Conservation (phyloP, 2,888 invertebrate species). For the Calameuta pallipes region DNA sequence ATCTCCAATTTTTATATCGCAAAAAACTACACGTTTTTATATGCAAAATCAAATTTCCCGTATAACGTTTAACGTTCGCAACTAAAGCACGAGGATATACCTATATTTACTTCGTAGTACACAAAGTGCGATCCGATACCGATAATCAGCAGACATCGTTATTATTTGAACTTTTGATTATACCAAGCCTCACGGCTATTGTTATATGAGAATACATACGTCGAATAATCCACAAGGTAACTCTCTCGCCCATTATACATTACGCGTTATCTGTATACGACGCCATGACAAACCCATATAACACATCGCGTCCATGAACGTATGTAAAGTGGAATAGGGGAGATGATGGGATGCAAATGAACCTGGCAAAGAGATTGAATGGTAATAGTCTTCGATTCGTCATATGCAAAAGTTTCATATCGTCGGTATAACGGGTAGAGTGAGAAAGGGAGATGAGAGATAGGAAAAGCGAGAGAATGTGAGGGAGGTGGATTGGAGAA, state of each 20-base stretch:
- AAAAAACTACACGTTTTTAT: not conserved
- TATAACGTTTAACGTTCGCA: not conserved
- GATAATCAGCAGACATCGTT: not conserved
- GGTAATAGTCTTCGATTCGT: slow-evolving; percentile 63
- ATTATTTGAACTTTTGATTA: not conserved
- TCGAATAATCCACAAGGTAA: not conserved
- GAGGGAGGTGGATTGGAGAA: slow-evolving; percentile 9
- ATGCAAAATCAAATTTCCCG: not conserved
- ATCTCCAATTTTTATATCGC: slow-evolving; percentile 74
- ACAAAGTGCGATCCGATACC: not conserved
- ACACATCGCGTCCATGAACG: not conserved
- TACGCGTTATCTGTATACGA: not conserved
- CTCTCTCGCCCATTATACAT: not conserved
- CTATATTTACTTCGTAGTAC: not conserved
- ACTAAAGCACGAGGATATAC: not conserved
- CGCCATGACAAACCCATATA: not conserved
- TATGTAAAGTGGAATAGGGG: slow-evolving; percentile 39
- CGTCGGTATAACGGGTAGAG: not conserved
- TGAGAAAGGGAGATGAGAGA: not conserved
- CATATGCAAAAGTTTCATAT: slow-evolving; percentile 59
- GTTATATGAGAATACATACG: not conserved
- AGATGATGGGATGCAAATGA: slow-evolving; percentile 55
- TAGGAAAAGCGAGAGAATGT: slow-evolving; percentile 12
- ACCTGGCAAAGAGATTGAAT: slow-evolving; percentile 59
- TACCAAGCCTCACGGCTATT: not conserved